Evolutionary conservation across 37 sponge, comb jelly and placozoan species (phyloP).

Genomic region (Ianthella basta): DNA sequence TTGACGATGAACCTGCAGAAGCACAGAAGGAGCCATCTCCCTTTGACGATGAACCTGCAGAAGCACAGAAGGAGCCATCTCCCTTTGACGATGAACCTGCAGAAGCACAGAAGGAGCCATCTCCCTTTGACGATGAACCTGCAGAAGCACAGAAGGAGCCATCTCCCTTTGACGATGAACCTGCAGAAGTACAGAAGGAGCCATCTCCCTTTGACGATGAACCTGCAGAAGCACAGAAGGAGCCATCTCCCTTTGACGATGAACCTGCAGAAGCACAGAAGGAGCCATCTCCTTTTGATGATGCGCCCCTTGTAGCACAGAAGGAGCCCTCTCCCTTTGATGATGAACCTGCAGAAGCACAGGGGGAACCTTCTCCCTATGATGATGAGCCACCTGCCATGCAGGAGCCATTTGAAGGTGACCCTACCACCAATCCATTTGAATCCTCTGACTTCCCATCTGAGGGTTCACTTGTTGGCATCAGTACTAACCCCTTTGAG

Average conservation of each 20-base stretch:
- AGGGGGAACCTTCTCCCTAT: slow-evolving; percentile 11
- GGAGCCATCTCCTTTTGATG: slow-evolving; percentile 20
- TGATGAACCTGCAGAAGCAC: no score
- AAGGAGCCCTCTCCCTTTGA: slow-evolving; percentile 14
- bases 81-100: background rate
- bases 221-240: background rate
- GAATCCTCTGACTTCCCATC: no score
- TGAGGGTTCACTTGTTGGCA: no score
- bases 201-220: slow-evolving; percentile 7
- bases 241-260: background rate
- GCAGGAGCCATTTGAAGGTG: background rate
- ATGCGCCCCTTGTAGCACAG: background rate
- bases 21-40: slow-evolving; percentile 2
- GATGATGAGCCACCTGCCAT: background rate
- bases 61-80: background rate
- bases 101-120: background rate
- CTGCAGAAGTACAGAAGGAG: background rate
- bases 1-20: background rate
- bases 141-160: background rate
- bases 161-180: background rate
- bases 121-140: background rate
- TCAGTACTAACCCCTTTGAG: no score
- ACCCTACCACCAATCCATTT: background rate
- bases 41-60: background rate
- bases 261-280: background rate